Evolutionary conservation across 2,888 invertebrate species (phyloP).

Genomic region (Drosophila limbata): DNA sequence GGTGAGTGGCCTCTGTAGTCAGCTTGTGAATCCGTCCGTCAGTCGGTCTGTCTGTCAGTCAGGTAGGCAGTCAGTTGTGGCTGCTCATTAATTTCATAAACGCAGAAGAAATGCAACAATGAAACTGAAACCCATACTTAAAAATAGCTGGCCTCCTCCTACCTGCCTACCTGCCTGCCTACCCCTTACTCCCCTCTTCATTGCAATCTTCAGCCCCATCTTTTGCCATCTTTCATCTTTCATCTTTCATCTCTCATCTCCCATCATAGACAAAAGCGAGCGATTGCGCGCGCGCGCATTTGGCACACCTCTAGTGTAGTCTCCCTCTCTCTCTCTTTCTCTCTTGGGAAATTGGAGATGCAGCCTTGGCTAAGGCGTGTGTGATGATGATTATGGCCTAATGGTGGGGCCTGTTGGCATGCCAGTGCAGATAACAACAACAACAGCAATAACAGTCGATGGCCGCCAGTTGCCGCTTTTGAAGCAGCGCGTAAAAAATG

Average conservation of each 20-base stretch:
- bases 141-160: conserved; percentile 69
- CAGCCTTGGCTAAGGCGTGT: conserved; percentile 75
- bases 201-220: conserved; percentile 9
- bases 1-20: conserved; percentile 30
- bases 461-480: conserved; percentile 69
- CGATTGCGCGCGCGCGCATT: conserved; percentile 53
- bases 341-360: conserved; percentile 26
- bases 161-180: conserved; percentile 13
- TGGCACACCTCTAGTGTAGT: conserved; percentile 54
- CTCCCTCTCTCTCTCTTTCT: background rate
- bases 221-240: conserved; percentile 1
- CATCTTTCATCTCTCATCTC: conserved; percentile 19
- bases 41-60: background rate
- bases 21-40: background rate
- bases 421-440: conserved; percentile 57
- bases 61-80: conserved; percentile 27
- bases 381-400: conserved; percentile 79
- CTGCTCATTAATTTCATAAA: conserved; percentile 79
- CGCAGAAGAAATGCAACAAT: conserved; percentile 81
- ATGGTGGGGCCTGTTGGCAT: conserved; percentile 80
- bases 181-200: conserved; percentile 5
- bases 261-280: conserved; percentile 59
- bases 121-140: conserved; percentile 81
- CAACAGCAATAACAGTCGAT: conserved; percentile 27
- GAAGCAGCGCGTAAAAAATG: conserved; percentile 79